Conservation (phyloP, 2,888 invertebrate species). For the Aspidapion aeneum region DNA sequence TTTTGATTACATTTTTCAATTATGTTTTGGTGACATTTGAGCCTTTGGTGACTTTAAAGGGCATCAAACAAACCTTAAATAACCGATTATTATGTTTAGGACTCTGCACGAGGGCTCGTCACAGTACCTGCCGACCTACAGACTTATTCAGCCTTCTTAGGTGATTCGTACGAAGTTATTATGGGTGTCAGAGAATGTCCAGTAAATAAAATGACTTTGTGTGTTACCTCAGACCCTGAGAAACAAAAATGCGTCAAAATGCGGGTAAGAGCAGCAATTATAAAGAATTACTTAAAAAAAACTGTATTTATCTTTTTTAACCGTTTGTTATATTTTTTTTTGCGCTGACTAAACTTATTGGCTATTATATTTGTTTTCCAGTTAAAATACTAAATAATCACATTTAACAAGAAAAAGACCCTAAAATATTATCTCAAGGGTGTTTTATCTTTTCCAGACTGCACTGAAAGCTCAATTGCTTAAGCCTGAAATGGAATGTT, state of each 20-base stretch:
- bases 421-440: no score
- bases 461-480: conserved; percentile 83
- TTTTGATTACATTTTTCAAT: no score
- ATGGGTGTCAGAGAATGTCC: conserved; percentile 79
- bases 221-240: conserved; percentile 89
- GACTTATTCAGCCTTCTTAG: conserved; percentile 71
- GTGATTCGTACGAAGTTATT: conserved; percentile 64
- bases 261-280: conserved; percentile 76
- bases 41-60: no score
- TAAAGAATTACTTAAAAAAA: background rate
- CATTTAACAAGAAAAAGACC: no score
- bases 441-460: conserved; percentile 58
- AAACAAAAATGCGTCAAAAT: conserved; percentile 89
- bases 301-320: background rate
- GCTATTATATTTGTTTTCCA: background rate
- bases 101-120: conserved; percentile 64
- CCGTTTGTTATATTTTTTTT: conserved; percentile 1
- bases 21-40: no score
- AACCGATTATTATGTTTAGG: no score
- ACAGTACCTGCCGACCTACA: conserved; percentile 70
- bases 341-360: background rate
- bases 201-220: conserved; percentile 77
- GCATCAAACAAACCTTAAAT: no score
- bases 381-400: no score
- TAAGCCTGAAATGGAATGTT: conserved; percentile 78